phyloP scores from a whole-genome alignment of 2,797 vertebrate species.

The Hypotaenidia okinawae region DNA sequence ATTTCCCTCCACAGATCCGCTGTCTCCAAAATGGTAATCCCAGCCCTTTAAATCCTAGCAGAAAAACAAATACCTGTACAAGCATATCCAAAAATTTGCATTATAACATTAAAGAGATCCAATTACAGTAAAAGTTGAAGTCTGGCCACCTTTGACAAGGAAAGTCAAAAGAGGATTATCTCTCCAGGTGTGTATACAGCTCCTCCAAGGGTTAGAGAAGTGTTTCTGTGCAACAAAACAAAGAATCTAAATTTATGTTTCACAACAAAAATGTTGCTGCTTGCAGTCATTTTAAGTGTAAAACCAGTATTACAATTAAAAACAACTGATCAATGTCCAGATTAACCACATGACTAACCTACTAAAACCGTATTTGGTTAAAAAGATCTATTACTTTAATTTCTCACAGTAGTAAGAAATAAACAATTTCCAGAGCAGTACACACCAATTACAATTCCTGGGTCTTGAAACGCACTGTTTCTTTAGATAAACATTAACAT shows the following conservation, averaged over 20 bases:
- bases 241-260: neutral
- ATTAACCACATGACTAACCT: neutral
- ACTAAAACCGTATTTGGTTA: neutral
- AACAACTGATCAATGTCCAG: neutral
- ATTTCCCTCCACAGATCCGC: neutral
- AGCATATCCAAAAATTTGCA: neutral
- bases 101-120: neutral
- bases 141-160: neutral
- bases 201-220: neutral
- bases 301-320: neutral
- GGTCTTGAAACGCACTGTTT: neutral
- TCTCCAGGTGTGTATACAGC: neutral
- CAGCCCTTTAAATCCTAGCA: neutral
- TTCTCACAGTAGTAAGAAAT: neutral
- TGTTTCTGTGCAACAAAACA: neutral
- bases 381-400: neutral
- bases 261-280: neutral
- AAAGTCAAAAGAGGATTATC: neutral
- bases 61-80: neutral
- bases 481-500: neutral
- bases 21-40: neutral
- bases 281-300: neutral
- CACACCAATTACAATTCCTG: neutral
- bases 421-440: neutral
- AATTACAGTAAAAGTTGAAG: neutral